A percentile compares a stretch with the other conserved stretches of the same genome.
Evolutionary conservation across 2,888 invertebrate species (phyloP).

Genomic region (Allolobophora icterica): DNA sequence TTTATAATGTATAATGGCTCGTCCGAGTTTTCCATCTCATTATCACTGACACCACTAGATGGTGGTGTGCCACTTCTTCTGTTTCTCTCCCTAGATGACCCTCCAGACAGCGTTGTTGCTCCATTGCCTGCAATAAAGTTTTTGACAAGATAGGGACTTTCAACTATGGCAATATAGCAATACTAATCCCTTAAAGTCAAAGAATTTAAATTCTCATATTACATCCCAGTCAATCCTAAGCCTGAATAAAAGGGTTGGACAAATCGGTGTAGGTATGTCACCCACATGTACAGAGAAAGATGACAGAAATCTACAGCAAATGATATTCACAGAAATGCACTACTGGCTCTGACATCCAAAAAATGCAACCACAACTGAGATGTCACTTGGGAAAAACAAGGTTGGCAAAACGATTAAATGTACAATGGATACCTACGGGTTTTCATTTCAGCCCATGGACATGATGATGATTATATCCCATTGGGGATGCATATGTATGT

Average conservation of each 20-base stretch:
- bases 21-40: neutral
- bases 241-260: too few relatives aligned
- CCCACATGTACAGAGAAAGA: too few relatives aligned
- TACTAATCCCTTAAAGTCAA: neutral
- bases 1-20: constrained; percentile 13
- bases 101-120: neutral
- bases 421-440: too few relatives aligned
- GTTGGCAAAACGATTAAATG: too few relatives aligned
- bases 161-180: neutral
- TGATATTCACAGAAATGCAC: too few relatives aligned
- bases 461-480: too few relatives aligned
- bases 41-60: constrained; percentile 18
- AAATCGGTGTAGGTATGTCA: too few relatives aligned
- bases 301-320: too few relatives aligned
- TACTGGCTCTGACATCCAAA: too few relatives aligned
- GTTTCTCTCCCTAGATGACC: neutral
- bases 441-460: too few relatives aligned
- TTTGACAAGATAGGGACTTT: neutral
- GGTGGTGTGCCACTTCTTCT: neutral
- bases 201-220: neutral
- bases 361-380: too few relatives aligned
- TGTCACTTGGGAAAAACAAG: too few relatives aligned
- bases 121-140: neutral
- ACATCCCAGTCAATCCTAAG: neutral
- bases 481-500: neutral